Base-by-base conservation (phyloP, 2,797 vertebrate species). In the Knipowitschia caucasica region DNA sequence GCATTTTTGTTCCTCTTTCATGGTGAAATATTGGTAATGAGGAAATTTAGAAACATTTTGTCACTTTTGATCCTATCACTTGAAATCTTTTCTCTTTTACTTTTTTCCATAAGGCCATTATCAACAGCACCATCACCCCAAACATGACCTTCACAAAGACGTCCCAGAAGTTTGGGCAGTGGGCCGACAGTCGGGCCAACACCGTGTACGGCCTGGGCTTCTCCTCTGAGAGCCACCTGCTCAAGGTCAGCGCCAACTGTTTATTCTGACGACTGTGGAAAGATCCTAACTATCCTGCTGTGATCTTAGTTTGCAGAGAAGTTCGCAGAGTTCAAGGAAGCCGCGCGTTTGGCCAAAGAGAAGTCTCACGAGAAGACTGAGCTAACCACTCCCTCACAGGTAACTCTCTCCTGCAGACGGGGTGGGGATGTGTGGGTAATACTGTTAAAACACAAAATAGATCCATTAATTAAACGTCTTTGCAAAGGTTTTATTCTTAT, bases 91-190 rank as follows among this genome's bases (percentile, higher is more conserved):
- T 15, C 29, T 30, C 4, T 10, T 20, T 33, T 15, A 46, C 33
- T 53, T 18, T 0, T 51, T 34, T 29, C 55, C 88, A 64, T 5
- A 83, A 99, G 96, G 95, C 95, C 89, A 95, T 98, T 77, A 98
- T 99, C 85, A 99, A 99, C 86, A 99, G 96, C 89, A 98, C 96
- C 83, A 98, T 99, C 91, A 98, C 93, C 50, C 95, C 96, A 86
- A 98, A 98, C 89, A 99, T 98, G 96, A 95, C 94, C 43, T 99
- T 99, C 90, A 99, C 96, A 62, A 99, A 99, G 89, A 99, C 96
- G 40, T 99, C 96, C 14, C 96, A 99, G 86, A 99, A 99, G 89
- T 99, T 99, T 64, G 96, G 96, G 65, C 95, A 98, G 29, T 98
- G 96, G 96, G 95, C 96, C 17, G 96, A 99, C 87, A 98, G 95